Evolutionary conservation across 1,140 invertebrate species (phyloP), one percentile per base, ranked within the genome.

Genomic region (Heliconius himera): DNA sequence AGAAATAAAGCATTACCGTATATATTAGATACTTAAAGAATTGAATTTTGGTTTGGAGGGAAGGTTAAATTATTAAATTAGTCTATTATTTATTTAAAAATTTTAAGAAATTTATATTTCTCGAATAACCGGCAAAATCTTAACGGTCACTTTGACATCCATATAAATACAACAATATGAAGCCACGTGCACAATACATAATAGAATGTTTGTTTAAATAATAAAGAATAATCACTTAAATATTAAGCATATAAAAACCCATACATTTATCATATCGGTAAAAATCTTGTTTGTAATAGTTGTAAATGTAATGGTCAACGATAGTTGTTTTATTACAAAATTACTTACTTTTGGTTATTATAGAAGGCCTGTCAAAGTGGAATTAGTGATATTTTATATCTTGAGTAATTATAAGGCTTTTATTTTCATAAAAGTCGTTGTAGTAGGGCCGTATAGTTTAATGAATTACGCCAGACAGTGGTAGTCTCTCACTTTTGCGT

Each of bases 71-170:
- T 6, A 6, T 0, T 36, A 1, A 73, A 73, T 16, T 73, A 16
- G 22, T 49, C 4, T 49, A 20, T n/a, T 26, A 51, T 49, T 18
- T 51, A 36, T 8, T 36, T 36, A n/a, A 72, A 72, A 33, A 20
- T 38, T 3, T 6, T 20, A 38, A 72, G 4, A 38, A n/a, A 9
- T 20, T 20, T 22, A 72, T 20, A 41, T 36, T 36, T 36, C 29
- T 36, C 8, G 29, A 20, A 38, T 4, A 38, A 41, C 51, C 51
- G 71, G 79, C 70, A 77, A 76, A 76, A 51, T 56, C 8, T 29
- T 84, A 82, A 84, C 83, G 83, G 83, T 84, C 78, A 76, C 41
- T 76, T 73, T 78, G 77, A 83, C 76, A 77, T 81, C 70, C 41
- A 71, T 36, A 49, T 66, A 77, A 75, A 77, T 60, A 80, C 60